Percentiles rank a stretch among this genome's conserved stretches.
These are phyloP conservation scores for Dermatemys mawii DNA, from an alignment of 2,113 vertebrate genomes.

Conservation along the genomic window DNA sequence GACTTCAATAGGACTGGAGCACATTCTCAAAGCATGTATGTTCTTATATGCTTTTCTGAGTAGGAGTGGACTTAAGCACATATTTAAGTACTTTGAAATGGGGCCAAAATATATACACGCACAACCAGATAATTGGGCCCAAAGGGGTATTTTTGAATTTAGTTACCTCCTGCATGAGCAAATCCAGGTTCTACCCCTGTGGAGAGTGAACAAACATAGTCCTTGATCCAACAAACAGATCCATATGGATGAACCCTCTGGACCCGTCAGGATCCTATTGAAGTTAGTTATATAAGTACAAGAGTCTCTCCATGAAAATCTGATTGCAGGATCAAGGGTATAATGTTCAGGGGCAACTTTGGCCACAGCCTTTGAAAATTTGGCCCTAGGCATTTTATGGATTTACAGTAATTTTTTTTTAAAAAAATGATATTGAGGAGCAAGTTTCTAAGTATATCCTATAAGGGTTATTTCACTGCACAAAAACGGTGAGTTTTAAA, in stretches of 20 bases:
- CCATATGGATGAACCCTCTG: fast-evolving
- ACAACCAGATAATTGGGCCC: neutral
- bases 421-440: neutral
- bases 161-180: neutral
- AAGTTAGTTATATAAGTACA: fast-evolving
- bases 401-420: too few species aligned
- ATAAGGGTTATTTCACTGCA: neutral
- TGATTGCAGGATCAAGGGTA: neutral
- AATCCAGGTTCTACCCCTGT: fast-evolving
- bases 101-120: neutral
- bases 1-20: neutral
- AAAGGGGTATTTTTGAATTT: neutral
- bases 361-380: neutral
- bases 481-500: neutral
- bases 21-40: neutral
- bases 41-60: neutral
- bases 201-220: neutral
- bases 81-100: neutral
- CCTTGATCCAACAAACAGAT: neutral
- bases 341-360: neutral
- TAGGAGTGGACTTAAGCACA: neutral
- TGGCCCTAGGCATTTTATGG: conserved; percentile 37
- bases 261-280: neutral
- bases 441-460: neutral
- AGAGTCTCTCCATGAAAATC: neutral